Conservation (phyloP, 2,888 invertebrate genomes). For the Lymantria dispar region DNA sequence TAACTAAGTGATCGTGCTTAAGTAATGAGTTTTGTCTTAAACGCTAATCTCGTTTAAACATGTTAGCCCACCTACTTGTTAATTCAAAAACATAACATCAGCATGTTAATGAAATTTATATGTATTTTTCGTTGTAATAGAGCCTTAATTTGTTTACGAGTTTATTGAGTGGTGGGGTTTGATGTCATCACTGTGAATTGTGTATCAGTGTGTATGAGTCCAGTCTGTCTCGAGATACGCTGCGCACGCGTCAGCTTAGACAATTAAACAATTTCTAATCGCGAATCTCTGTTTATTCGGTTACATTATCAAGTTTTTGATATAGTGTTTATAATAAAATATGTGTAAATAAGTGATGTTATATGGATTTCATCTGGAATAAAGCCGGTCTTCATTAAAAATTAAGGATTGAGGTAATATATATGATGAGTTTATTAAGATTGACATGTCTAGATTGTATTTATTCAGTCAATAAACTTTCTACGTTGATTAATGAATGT, state of each 20-base stretch:
- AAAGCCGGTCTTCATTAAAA: background rate
- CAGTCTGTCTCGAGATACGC: slow-evolving; percentile 66
- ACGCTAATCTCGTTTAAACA: slow-evolving; percentile 40
- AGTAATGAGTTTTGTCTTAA: slow-evolving; percentile 9
- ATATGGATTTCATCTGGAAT: background rate
- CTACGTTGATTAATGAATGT: slow-evolving; percentile 63
- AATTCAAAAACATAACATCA: slow-evolving; percentile 46
- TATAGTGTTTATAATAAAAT: background rate
- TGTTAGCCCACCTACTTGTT: slow-evolving; percentile 54
- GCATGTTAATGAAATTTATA: slow-evolving; percentile 20
- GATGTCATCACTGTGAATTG: slow-evolving; percentile 56
- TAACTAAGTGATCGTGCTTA: background rate
- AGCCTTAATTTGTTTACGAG: slow-evolving; percentile 28
- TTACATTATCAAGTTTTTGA: background rate
- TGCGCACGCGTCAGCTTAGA: slow-evolving; percentile 44
- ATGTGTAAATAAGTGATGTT: background rate
- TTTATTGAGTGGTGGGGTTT: slow-evolving; percentile 45
- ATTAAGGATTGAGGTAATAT: slow-evolving; percentile 17
- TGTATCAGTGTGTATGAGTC: slow-evolving; percentile 42
- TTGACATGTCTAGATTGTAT: slow-evolving; percentile 27
- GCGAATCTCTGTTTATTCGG: background rate
- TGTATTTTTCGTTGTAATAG: slow-evolving; percentile 27
- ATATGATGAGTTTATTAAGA: slow-evolving; percentile 26
- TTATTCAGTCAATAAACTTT: slow-evolving; percentile 60
- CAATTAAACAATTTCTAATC: background rate